A percentile compares a stretch with the other conserved stretches of the same genome.
Evolutionary conservation across 2,113 vertebrate species (phyloP).

Genomic region (pig (Sus scrofa)): T2T-Sscrofa CM000820.6:134293501-134294000

Average conservation of each 20-base stretch:
- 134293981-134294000: neutral
- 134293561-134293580: conserved; percentile 44
- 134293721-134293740: neutral
- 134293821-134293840: conserved; percentile 28
- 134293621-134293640: conserved; percentile 66
- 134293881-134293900: conserved; percentile 29
- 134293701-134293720: neutral
- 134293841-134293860: neutral
- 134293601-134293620: conserved; percentile 66
- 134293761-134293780: neutral
- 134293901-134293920: neutral
- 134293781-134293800: neutral
- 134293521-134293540: conserved; percentile 81
- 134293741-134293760: neutral
- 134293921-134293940: conserved; percentile 35
- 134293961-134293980: conserved; percentile 11
- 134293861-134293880: neutral
- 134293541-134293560: conserved; percentile 73
- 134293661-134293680: conserved; percentile 67
- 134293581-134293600: conserved; percentile 67
- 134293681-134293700: conserved; percentile 30
- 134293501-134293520: conserved; percentile 79
- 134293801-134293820: neutral
- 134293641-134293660: conserved; percentile 70
- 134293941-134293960: neutral